phyloP scores from a whole-genome alignment of 2,888 invertebrate genomes.

The Mesorhabditis spiculigera region DNA sequence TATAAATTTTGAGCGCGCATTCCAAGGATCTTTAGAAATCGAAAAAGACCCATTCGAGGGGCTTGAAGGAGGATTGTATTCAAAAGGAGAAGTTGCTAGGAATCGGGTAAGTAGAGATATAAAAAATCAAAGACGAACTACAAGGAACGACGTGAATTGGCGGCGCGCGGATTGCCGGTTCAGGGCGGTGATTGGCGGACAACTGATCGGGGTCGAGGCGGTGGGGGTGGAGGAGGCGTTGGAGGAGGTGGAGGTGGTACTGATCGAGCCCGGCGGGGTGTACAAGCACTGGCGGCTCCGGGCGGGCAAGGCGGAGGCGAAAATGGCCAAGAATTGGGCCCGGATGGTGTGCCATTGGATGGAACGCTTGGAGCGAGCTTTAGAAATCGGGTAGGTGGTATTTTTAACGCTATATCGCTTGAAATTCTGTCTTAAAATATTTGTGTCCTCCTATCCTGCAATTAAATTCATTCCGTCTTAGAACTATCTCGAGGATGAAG shows the following conservation, averaged over 20 bases:
- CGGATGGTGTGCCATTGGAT: background rate
- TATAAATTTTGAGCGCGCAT: too few relatives aligned
- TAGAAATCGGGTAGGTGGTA: background rate
- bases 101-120: constrained; percentile 23
- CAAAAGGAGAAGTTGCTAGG: constrained; percentile 40
- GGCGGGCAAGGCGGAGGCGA: constrained; percentile 1
- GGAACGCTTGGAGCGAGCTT: constrained; percentile 3
- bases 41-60: constrained; percentile 44
- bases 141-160: constrained; percentile 34
- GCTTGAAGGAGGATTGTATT: constrained; percentile 39
- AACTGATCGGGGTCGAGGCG: background rate
- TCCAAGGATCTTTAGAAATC: constrained; percentile 9
- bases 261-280: background rate
- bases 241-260: background rate
- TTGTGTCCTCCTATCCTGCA: too few relatives aligned
- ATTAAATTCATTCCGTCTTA: background rate
- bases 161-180: constrained; percentile 28
- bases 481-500: constrained; percentile 18
- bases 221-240: background rate
- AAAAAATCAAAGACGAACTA: constrained; percentile 2
- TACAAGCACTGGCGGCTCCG: background rate
- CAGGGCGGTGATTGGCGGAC: constrained; percentile 27
- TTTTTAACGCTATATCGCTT: background rate
- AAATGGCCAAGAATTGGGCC: background rate
- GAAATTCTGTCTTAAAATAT: too few relatives aligned